phyloP scores from a whole-genome alignment of 2,113 vertebrate species.

The Amblyopsis rosae region DNA sequence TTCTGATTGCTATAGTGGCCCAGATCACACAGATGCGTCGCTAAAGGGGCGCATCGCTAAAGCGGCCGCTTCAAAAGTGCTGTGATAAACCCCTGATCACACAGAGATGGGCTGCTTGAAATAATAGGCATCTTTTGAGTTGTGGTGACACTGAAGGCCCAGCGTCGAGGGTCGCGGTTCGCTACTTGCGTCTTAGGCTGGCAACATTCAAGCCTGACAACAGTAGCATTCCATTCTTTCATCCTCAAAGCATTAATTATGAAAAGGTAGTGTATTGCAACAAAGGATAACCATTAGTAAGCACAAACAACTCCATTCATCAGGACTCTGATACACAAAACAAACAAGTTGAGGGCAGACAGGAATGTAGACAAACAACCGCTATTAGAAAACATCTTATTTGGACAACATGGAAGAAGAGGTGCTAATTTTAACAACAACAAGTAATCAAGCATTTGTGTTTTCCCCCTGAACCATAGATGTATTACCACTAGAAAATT shows the following conservation, averaged over 20 bases:
- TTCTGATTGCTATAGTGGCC: too few species aligned
- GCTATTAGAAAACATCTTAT: not conserved
- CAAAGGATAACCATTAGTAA: conserved; percentile 2
- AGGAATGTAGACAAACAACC: not conserved
- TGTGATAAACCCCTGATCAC: too few species aligned
- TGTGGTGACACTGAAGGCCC: too few species aligned
- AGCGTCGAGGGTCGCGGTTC: too few species aligned
- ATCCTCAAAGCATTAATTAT: conserved; percentile 20
- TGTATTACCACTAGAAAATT: conserved; percentile 2
- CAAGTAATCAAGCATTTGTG: conserved; percentile 12
- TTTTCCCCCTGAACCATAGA: conserved; percentile 21
- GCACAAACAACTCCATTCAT: conserved; percentile 19
- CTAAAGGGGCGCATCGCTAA: too few species aligned
- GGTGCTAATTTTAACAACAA: not conserved
- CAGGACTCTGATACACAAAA: not conserved
- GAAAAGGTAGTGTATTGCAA: not conserved
- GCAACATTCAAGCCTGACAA: conserved; percentile 1
- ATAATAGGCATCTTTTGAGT: too few species aligned
- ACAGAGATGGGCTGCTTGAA: too few species aligned
- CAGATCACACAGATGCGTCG: too few species aligned
- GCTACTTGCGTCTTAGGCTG: conserved; percentile 1
- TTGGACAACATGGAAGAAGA: not conserved
- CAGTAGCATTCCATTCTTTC: not conserved
- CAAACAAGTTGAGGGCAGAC: conserved; percentile 14
- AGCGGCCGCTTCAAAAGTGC: too few species aligned